Evolutionary conservation across 2,797 vertebrate genomes (phyloP).

Genomic region (Crocodylus rhombifer): DNA sequence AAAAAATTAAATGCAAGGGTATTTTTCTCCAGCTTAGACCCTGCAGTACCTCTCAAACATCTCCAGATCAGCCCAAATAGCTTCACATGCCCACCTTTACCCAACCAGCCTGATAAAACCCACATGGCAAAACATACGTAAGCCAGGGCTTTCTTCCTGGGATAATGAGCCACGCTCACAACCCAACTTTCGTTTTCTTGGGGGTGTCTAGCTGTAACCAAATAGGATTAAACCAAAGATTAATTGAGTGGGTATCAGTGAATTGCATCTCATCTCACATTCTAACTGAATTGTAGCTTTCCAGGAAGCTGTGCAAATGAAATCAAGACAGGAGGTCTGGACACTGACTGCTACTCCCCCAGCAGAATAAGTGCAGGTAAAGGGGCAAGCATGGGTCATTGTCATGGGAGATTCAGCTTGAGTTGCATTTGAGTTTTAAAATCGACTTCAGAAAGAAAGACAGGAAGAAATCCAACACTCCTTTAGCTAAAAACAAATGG

Average conservation of each 20-base stretch:
- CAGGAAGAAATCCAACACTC: slow-evolving; percentile 50
- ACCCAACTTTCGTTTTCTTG: slow-evolving; percentile 35
- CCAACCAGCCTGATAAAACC: slow-evolving; percentile 22
- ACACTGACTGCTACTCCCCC: background rate
- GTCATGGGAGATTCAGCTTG: background rate
- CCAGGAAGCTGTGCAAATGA: slow-evolving; percentile 61
- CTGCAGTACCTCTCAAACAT: background rate
- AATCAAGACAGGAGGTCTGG: slow-evolving; percentile 58
- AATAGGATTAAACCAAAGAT: slow-evolving; percentile 65
- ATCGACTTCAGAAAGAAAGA: background rate
- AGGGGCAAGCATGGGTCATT: slow-evolving; percentile 3
- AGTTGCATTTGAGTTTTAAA: slow-evolving; percentile 18
- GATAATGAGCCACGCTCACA: slow-evolving; percentile 23
- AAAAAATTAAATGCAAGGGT: background rate
- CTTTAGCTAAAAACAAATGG: slow-evolving; percentile 4
- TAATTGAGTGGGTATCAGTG: slow-evolving; percentile 50
- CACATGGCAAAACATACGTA: slow-evolving; percentile 31
- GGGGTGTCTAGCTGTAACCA: slow-evolving; percentile 61
- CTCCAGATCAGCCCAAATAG: slow-evolving; percentile 12
- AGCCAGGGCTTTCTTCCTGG: slow-evolving; percentile 5
- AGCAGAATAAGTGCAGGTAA: slow-evolving; percentile 4
- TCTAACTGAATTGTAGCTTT: slow-evolving; percentile 68
- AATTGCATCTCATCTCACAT: slow-evolving; percentile 44
- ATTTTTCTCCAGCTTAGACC: background rate
- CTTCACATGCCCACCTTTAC: slow-evolving; percentile 35